A percentile compares a stretch with the other conserved stretches of the same genome.
phyloP scores from a whole-genome alignment of 2,888 invertebrate species.

The Oasisia sp. region DNA sequence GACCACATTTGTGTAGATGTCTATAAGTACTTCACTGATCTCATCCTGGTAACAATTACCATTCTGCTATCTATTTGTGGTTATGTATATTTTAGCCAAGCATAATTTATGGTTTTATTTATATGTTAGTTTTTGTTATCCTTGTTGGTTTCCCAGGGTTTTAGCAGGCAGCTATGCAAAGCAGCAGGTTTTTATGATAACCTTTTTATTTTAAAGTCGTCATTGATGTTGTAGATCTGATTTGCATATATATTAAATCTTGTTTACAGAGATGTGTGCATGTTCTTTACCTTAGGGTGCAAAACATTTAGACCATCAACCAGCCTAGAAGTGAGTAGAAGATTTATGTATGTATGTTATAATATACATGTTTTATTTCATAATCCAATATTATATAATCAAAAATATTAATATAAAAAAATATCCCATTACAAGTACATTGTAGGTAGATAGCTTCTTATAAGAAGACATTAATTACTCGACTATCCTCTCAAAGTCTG shows the following conservation, averaged over 20 bases:
- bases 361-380: no score
- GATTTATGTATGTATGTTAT: no score
- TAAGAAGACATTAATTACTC: no score
- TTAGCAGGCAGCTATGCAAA: not conserved
- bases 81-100: not conserved
- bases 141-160: not conserved
- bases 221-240: not conserved
- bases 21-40: not conserved
- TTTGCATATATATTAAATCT: not conserved
- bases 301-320: no score
- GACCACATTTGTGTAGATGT: not conserved
- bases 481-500: no score
- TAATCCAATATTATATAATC: no score
- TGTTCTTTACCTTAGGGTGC: no score
- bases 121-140: not conserved
- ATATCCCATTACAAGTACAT: no score
- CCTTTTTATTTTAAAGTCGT: not conserved
- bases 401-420: no score
- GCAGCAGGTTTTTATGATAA: not conserved
- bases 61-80: not conserved
- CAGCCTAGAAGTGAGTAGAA: no score
- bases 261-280: not conserved
- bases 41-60: not conserved
- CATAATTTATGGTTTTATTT: conserved; percentile 8
- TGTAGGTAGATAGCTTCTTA: no score